These are phyloP conservation scores for Ictalurus punctatus DNA, from an alignment of 2,113 vertebrate species.

Conservation along the genomic window DNA sequence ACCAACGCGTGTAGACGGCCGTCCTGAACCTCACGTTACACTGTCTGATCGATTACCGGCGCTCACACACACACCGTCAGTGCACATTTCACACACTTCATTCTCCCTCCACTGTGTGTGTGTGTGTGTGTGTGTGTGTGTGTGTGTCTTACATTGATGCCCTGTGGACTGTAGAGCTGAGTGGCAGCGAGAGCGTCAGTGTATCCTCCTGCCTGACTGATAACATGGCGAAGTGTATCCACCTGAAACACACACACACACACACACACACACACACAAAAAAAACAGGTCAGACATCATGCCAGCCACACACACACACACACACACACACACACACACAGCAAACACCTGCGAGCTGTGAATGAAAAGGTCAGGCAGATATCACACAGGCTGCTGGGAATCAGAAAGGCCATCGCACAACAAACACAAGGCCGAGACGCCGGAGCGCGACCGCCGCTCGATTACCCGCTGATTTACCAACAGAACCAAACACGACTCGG, in stretches of 20 bases:
- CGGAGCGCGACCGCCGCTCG: neutral
- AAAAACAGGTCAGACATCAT: slow-evolving; percentile 68
- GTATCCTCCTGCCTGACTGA: slow-evolving; percentile 99
- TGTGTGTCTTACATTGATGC: slow-evolving; percentile 93
- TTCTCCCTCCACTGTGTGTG: neutral
- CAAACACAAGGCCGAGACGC: slow-evolving; percentile 24
- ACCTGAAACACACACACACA: slow-evolving; percentile 82
- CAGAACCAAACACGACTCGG: neutral
- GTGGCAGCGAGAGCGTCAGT: slow-evolving; percentile 97
- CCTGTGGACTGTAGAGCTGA: slow-evolving; percentile 99
- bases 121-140: slow-evolving; percentile 48
- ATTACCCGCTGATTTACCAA: slow-evolving; percentile 24
- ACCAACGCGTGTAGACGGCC: slow-evolving; percentile 98
- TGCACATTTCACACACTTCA: slow-evolving; percentile 89
- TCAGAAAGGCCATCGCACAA: slow-evolving; percentile 67
- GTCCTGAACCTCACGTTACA: slow-evolving; percentile 92
- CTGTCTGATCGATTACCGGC: slow-evolving; percentile 98
- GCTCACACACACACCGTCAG: slow-evolving; percentile 86
- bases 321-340: slow-evolving; percentile 18
- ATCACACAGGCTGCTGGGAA: slow-evolving; percentile 70
- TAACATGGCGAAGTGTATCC: slow-evolving; percentile 99
- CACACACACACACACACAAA: slow-evolving; percentile 49
- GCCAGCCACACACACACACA: slow-evolving; percentile 67
- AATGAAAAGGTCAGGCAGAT: slow-evolving; percentile 74
- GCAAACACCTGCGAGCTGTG: slow-evolving; percentile 65